phyloP scores from a whole-genome alignment of 1,140 invertebrate genomes.

The Drosophila suzukii region DNA sequence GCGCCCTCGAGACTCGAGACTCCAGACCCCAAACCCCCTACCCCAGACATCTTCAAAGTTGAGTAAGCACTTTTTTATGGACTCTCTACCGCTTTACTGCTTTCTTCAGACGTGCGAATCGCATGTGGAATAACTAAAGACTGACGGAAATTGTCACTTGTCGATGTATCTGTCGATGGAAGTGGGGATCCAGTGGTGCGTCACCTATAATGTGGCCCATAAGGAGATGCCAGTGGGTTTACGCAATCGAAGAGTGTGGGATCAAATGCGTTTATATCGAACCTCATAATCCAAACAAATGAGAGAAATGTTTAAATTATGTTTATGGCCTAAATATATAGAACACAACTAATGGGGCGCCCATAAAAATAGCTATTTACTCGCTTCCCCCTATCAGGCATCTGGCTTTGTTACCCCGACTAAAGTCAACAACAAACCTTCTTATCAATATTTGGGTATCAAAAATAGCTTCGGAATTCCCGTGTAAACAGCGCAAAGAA shows the following conservation, averaged over 20 bases:
- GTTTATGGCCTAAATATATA: conserved; percentile 30
- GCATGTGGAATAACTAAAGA: conserved; percentile 30
- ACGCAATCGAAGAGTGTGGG: conserved; percentile 38
- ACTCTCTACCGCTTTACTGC: conserved; percentile 20
- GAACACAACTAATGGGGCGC: conserved; percentile 41
- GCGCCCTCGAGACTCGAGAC: conserved; percentile 23
- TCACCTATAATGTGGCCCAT: conserved; percentile 21
- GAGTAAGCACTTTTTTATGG: conserved; percentile 40
- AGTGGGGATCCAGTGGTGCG: conserved; percentile 14
- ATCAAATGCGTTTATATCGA: conserved; percentile 15
- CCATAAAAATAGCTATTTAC: conserved; percentile 31
- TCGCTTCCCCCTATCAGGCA: conserved; percentile 18
- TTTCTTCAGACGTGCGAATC: conserved; percentile 43
- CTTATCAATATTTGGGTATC: conserved; percentile 54
- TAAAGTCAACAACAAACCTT: conserved; percentile 24
- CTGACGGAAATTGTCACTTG: conserved; percentile 59
- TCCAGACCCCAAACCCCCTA: background rate
- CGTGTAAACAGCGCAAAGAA: conserved; percentile 39
- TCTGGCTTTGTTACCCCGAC: conserved; percentile 17
- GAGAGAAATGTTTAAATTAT: conserved; percentile 23
- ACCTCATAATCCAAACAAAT: conserved; percentile 35
- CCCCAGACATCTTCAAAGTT: conserved; percentile 16
- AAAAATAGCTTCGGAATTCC: conserved; percentile 31
- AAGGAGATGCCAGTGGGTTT: conserved; percentile 34
- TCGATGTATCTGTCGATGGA: background rate